These are phyloP conservation scores for Tipula confusa DNA, from an alignment of 2,888 invertebrate species.

Conservation along the genomic window DNA sequence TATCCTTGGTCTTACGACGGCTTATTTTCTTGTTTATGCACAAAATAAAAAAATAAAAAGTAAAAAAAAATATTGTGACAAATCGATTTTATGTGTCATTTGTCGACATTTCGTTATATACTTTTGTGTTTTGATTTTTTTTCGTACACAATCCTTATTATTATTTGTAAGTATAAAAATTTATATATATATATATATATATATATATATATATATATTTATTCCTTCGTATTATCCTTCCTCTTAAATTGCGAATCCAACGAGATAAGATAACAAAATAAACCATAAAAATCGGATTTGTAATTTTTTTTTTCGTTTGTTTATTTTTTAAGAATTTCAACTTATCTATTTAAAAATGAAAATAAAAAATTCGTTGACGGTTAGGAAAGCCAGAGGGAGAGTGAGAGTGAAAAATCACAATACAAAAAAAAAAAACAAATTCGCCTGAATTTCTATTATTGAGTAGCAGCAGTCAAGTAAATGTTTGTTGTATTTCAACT, in stretches of 20 bases:
- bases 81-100: constrained; percentile 25
- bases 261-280: background rate
- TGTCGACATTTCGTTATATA: background rate
- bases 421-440: background rate
- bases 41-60: background rate
- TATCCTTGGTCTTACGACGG: background rate
- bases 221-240: background rate
- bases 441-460: background rate
- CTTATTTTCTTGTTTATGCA: constrained; percentile 20
- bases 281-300: constrained; percentile 25
- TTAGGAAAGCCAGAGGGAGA: too few species aligned
- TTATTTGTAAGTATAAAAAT: background rate
- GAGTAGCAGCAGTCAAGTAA: background rate
- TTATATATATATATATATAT: background rate
- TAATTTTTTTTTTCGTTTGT: background rate
- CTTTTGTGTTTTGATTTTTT: background rate
- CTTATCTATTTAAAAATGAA: constrained; percentile 12
- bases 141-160: background rate
- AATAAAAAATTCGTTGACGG: background rate
- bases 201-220: background rate
- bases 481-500: background rate
- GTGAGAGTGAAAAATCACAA: background rate
- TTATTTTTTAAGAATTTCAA: background rate
- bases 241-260: background rate
- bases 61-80: constrained; percentile 3